Evolutionary conservation across 2,888 invertebrate genomes (phyloP).

Genomic region (Aleiodes alternator): DNA sequence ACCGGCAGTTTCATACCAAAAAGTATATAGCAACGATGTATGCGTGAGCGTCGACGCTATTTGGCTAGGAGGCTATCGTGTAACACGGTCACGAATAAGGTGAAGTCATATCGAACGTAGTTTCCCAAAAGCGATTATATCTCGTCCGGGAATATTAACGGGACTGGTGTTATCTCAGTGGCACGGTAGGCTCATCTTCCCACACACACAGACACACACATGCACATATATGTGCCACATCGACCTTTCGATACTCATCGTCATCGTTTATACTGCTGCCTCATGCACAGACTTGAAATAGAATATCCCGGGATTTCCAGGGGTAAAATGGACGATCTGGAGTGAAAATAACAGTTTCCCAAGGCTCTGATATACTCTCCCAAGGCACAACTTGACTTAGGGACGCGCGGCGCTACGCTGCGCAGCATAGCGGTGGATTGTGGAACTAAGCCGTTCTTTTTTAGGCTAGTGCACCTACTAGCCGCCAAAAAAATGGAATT

Average conservation of each 20-base stretch:
- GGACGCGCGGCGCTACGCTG: too few relatives aligned
- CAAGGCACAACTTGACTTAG: too few relatives aligned
- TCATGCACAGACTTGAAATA: not conserved
- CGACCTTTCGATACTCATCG: constrained; percentile 28
- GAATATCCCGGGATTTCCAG: not conserved
- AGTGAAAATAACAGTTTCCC: too few relatives aligned
- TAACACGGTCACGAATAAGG: constrained; percentile 31
- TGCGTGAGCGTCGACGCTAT: constrained; percentile 23
- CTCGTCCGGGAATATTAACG: constrained; percentile 30
- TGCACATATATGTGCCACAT: not conserved
- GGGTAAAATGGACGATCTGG: too few relatives aligned
- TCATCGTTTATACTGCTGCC: constrained; percentile 20
- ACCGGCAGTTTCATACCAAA: not conserved
- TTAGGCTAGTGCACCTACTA: too few relatives aligned
- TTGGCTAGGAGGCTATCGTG: constrained; percentile 31
- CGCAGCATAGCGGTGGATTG: too few relatives aligned
- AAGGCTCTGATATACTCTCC: too few relatives aligned
- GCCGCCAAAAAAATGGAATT: too few relatives aligned
- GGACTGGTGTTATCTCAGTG: constrained; percentile 17
- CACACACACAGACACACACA: not conserved
- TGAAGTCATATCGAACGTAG: constrained; percentile 31
- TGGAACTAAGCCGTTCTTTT: too few relatives aligned
- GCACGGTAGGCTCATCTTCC: constrained; percentile 30
- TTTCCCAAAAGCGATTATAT: constrained; percentile 36
- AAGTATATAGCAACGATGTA: constrained; percentile 13